phyloP scores from a whole-genome alignment of 2,797 vertebrate species.

The Coendou prehensilis region DNA sequence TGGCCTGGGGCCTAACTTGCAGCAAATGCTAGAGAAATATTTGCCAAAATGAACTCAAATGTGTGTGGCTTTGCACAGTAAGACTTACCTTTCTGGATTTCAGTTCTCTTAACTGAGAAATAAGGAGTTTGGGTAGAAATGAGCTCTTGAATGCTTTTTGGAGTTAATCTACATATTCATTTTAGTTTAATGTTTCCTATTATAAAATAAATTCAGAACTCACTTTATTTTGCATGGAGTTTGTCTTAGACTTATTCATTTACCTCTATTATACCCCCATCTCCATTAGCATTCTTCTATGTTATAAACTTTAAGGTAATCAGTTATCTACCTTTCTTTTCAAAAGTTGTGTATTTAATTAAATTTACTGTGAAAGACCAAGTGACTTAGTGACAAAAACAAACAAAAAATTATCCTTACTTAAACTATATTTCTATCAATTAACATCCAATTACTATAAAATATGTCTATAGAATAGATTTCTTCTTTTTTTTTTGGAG shows the following conservation, averaged over 20 bases:
- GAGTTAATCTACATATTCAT: not conserved
- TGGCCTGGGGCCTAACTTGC: not conserved
- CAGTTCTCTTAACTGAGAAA: conserved; percentile 48
- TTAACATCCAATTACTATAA: not conserved
- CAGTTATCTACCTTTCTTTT: conserved; percentile 4
- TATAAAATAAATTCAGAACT: not conserved
- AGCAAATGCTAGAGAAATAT: conserved; percentile 8
- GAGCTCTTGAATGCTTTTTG: conserved; percentile 16
- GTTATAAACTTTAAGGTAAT: not conserved
- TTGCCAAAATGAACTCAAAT: conserved; percentile 25
- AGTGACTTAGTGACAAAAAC: not conserved
- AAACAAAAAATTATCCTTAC: not conserved
- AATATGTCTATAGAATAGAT: not conserved
- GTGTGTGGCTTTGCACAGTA: not conserved
- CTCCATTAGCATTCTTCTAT: not conserved
- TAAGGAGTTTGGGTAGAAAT: not conserved
- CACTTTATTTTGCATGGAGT: not conserved
- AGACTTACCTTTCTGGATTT: not conserved
- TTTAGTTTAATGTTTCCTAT: not conserved
- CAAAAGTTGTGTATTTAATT: not conserved
- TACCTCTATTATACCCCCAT: not conserved
- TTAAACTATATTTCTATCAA: not conserved
- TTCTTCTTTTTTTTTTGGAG: not conserved
- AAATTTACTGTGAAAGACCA: conserved; percentile 7
- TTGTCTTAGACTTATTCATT: not conserved